Evolutionary conservation across 2,888 invertebrate species (phyloP), one percentile per base, ranked within the genome.

Genomic region (Aphidius colemani): DNA sequence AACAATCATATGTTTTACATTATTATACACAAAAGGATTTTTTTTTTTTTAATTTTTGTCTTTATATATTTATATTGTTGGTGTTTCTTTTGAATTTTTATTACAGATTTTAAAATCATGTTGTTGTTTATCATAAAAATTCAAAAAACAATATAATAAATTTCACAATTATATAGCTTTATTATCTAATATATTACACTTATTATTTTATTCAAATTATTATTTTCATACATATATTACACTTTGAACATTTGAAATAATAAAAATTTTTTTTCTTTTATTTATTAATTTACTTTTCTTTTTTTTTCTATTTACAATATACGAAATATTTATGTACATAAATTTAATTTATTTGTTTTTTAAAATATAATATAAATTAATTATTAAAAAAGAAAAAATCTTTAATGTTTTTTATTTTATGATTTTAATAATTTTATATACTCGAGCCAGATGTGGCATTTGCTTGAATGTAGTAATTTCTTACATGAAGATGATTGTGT

Each of bases 401-500:
- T 18, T 18, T 18, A 18, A 18, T 18, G 30, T 30, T 5, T 11
- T 43, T 43, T 58, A 8, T 11, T 41, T 30, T 30, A 5, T 30
- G 3, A n/a, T 30, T 30, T 30, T 1, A 18, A 60, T 51, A 44
- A 6, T 13, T 63, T 70, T 78, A 80, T 64, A 78, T 71, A 64
- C 72, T 72, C 48, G 81, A 76, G 7, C 75, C 76, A 7, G 76
- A 73, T 48, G 74, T 73, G 9, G 78, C 72, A 59, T 77, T 78
- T 3, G 80, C 72, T 43, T 78, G 76, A 10, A 80, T 71, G 63
- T 79, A 81, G 58, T 79, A 81, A 70, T 78, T 81, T 59, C 77
- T 75, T 53, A 77, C 74, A 66, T 82, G 80, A 4, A 81, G 67
- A 66, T 80, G 80, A 72, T 78, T 78, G 68, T 80, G 80, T 46